phyloP scores from a whole-genome alignment of 2,797 vertebrate species.

The Pangasius mekongensis region DNA sequence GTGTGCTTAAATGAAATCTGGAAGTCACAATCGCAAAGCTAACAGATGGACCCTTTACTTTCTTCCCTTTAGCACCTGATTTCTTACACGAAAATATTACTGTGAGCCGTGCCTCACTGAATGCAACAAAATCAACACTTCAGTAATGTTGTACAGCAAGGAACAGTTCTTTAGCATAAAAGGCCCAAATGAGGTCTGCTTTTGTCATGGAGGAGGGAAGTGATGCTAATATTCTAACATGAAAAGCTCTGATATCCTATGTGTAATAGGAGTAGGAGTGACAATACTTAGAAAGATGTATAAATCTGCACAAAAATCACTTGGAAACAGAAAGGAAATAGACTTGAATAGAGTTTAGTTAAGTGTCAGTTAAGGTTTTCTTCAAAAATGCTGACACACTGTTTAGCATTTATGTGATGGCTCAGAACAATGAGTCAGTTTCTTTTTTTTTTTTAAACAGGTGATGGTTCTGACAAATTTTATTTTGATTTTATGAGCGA shows the following conservation, averaged over 20 bases:
- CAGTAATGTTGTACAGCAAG: neutral
- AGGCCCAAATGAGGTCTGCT: neutral
- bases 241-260: neutral
- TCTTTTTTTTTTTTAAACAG: no score
- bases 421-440: no score
- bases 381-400: no score
- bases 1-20: slow-evolving; percentile 56
- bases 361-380: no score
- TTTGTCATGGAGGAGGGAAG: neutral
- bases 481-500: no score
- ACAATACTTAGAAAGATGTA: no score
- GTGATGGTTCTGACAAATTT: neutral
- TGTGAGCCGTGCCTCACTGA: slow-evolving; percentile 56
- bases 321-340: no score
- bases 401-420: no score
- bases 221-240: no score
- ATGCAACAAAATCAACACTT: slow-evolving; percentile 19
- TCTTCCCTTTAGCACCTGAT: slow-evolving; percentile 63
- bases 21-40: slow-evolving; percentile 61
- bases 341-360: no score
- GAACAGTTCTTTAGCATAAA: neutral
- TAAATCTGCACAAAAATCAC: no score
- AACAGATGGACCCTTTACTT: slow-evolving; percentile 53
- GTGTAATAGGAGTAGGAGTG: neutral
- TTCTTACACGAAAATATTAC: slow-evolving; percentile 38